Evolutionary conservation across 2,888 invertebrate species (phyloP), one percentile per base, ranked within the genome.

Genomic region (Mimachlamys varia): DNA sequence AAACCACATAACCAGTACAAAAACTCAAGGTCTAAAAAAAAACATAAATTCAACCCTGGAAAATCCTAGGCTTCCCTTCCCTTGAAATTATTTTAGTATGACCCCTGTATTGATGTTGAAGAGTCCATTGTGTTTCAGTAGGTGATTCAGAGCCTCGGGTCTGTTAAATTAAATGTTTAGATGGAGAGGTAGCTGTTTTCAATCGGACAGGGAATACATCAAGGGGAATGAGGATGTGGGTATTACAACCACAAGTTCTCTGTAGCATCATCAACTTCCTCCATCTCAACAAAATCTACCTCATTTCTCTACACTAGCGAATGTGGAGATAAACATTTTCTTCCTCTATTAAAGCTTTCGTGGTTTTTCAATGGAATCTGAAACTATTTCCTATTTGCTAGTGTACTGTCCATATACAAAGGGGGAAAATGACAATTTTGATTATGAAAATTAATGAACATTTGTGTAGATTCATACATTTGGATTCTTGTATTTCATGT

Each of bases 201-300:
- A 62, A 27, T 62, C 76, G 33, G 76, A 76, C 76, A 76, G 76
- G 76, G 76, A 76, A 76, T 76, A 33, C 76, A 76, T 76, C 76
- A 76, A 76, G 33, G 27, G 22, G 76, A 33, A 7, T 22, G 22
- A 76, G 76, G 22, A 76, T 76, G 76, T 33, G 76, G 76, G 33
- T 62, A 7, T 76, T 15, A 33, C 76, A 76, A 33, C 76, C 76
- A 27, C 27, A 27, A 76, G 12, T 19, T 19, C 53, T 10, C 19
- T 19, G 15, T 13, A 13, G 19, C 53, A 53, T 10, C 15, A 53
- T 15, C 15, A 13, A 53, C 53, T 2, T 19, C 15, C 53, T 12
- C 13, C 76, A 13, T 33, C 27, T 76, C 76, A 33, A 2, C 76
- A 33, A 22, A 19, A 10, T 58, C 58, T 22, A n/a, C 19, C 22